A percentile compares a stretch with the other conserved stretches of the same genome.
Evolutionary conservation across 2,113 vertebrate genomes (phyloP).

Genomic region (Merops nubicus): DNA sequence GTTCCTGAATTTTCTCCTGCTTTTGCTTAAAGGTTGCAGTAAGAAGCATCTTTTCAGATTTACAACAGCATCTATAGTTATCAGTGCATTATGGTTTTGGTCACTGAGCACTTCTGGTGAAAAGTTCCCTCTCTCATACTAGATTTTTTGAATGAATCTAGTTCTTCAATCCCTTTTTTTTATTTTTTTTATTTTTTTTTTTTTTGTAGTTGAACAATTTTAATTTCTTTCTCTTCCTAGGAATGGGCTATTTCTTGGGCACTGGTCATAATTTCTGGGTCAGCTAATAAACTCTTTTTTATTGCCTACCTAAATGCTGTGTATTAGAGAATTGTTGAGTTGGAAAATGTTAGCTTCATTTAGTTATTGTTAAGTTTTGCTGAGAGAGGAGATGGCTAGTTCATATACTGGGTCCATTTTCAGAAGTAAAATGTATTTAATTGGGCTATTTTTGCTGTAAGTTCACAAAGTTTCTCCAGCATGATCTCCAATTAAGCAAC

Average conservation of each 20-base stretch:
- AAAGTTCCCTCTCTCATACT: neutral
- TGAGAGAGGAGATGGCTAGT: constrained; percentile 23
- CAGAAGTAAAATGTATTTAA: constrained; percentile 36
- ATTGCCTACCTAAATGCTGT: neutral
- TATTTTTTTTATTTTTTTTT: too few species aligned
- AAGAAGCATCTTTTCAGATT: neutral
- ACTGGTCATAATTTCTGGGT: constrained; percentile 24
- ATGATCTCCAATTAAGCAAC: neutral
- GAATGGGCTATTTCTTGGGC: neutral
- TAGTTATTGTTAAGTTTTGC: constrained; percentile 48
- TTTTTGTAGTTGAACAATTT: neutral
- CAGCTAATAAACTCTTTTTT: constrained; percentile 10
- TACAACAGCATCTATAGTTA: neutral
- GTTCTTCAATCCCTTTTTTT: neutral
- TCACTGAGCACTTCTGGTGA: neutral
- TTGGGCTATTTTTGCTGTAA: constrained; percentile 36
- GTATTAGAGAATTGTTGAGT: constrained; percentile 39
- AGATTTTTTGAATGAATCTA: neutral
- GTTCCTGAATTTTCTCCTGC: neutral
- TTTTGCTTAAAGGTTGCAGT: neutral
- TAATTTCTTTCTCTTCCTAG: neutral
- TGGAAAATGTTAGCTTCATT: constrained; percentile 58
- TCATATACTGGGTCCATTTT: neutral
- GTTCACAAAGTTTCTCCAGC: constrained; percentile 23
- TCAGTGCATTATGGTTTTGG: neutral